These are phyloP conservation scores for Temnothorax rugatulus DNA, from an alignment of 2,888 invertebrate genomes.

Conservation along the genomic window DNA sequence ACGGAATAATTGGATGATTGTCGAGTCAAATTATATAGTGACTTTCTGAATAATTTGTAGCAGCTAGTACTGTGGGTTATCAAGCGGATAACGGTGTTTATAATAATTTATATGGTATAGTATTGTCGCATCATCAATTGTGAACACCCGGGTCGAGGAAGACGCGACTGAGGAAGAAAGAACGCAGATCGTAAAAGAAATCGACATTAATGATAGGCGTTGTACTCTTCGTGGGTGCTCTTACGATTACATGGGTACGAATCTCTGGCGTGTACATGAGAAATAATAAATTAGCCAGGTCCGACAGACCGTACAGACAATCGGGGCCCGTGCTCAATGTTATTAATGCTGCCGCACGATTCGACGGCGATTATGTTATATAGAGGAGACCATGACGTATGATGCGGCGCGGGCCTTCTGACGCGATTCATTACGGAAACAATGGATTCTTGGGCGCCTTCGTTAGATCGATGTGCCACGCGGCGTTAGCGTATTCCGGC, in stretches of 20 bases:
- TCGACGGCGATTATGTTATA: constrained; percentile 73
- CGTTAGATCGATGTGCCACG: constrained; percentile 65
- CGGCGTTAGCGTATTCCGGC: constrained; percentile 50
- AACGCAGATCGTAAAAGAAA: constrained; percentile 31
- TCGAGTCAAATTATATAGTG: not conserved
- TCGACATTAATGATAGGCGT: constrained; percentile 47
- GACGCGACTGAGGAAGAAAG: not conserved
- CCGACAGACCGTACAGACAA: constrained; percentile 43
- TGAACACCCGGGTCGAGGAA: constrained; percentile 2
- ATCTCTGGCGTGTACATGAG: constrained; percentile 46
- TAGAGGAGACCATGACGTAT: constrained; percentile 64
- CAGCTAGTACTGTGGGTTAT: not conserved
- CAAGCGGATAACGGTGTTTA: not conserved
- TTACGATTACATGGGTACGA: constrained; percentile 22
- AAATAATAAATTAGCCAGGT: constrained; percentile 55
- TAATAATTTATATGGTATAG: not conserved
- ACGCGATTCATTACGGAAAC: constrained; percentile 70
- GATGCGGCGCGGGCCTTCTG: constrained; percentile 46
- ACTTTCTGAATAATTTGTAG: not conserved
- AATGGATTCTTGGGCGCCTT: constrained; percentile 65
- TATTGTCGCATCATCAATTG: constrained; percentile 25
- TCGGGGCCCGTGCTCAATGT: constrained; percentile 43
- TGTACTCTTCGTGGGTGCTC: constrained; percentile 45
- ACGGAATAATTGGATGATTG: constrained; percentile 16
- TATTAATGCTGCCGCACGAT: constrained; percentile 60